phyloP scores from a whole-genome alignment of 2,888 invertebrate species.

The Leucania comma region DNA sequence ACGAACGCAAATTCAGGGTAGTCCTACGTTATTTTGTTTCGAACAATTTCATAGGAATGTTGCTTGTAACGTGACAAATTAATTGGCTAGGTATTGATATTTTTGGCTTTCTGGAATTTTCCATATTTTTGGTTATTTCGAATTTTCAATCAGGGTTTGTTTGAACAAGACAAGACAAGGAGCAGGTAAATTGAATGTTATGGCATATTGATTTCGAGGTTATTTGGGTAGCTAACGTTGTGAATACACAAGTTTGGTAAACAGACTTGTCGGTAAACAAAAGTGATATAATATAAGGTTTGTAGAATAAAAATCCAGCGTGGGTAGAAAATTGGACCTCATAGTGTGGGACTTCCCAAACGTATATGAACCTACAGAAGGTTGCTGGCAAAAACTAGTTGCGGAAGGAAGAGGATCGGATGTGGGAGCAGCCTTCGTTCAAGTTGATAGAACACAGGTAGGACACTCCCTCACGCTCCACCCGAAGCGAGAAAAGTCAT shows the following conservation, averaged over 20 bases:
- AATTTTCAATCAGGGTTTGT: background rate
- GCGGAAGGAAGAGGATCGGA: background rate
- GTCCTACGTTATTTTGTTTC: conserved; percentile 23
- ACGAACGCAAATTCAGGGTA: conserved; percentile 28
- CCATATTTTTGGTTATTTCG: background rate
- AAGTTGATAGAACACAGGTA: no score
- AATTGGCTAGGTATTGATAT: background rate
- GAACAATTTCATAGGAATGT: conserved; percentile 23
- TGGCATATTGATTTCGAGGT: background rate
- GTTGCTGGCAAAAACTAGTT: background rate
- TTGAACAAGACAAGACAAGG: background rate
- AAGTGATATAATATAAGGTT: background rate
- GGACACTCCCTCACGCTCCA: no score
- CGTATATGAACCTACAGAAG: background rate
- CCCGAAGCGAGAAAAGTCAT: no score
- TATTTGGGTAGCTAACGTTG: background rate
- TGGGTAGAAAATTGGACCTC: no score
- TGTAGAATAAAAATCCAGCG: background rate
- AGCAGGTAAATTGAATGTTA: background rate
- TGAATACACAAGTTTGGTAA: background rate
- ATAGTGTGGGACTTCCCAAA: no score
- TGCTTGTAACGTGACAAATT: conserved; percentile 18
- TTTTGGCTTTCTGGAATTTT: background rate
- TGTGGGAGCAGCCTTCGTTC: background rate
- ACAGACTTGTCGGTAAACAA: background rate